A percentile compares a stretch with the other conserved stretches of the same genome.
Conservation (phyloP, 2,888 invertebrate species). For the Liopterus haemorrhoidalis region DNA sequence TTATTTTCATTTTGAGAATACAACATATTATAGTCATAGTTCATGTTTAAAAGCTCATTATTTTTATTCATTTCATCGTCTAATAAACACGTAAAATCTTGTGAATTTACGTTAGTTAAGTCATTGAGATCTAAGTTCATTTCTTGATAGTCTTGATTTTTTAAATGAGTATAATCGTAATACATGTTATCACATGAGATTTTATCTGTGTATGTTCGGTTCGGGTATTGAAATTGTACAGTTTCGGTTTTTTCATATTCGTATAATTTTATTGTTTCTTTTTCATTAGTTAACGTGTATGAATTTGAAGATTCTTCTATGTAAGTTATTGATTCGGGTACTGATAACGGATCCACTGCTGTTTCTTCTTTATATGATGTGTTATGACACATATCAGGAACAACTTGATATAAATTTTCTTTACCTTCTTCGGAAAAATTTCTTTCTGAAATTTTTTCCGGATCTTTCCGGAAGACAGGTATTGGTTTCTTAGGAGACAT, state of each 20-base stretch:
- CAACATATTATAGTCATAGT: slow-evolving; percentile 37
- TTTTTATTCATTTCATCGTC: slow-evolving; percentile 49
- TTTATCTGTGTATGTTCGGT: slow-evolving; percentile 39
- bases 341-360: slow-evolving; percentile 17
- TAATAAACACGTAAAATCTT: slow-evolving; percentile 49
- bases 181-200: slow-evolving; percentile 42
- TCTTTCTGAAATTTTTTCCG: slow-evolving; percentile 4
- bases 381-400: slow-evolving; percentile 21
- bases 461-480: slow-evolving; percentile 8
- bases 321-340: slow-evolving; percentile 17
- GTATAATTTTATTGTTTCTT: slow-evolving; percentile 36
- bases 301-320: slow-evolving; percentile 3
- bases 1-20: slow-evolving; percentile 32
- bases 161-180: slow-evolving; percentile 42
- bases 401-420: slow-evolving; percentile 26
- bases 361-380: slow-evolving; percentile 10
- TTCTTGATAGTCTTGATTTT: slow-evolving; percentile 41
- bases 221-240: slow-evolving; percentile 30
- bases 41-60: slow-evolving; percentile 37
- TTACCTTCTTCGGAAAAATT: slow-evolving; percentile 17
- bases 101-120: slow-evolving; percentile 43
- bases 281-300: not conserved
- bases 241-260: slow-evolving; percentile 9
- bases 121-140: slow-evolving; percentile 43
- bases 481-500: slow-evolving; percentile 17